Base-by-base conservation (phyloP, 1,140 invertebrate species). In the Sminthurinus signatus region DNA sequence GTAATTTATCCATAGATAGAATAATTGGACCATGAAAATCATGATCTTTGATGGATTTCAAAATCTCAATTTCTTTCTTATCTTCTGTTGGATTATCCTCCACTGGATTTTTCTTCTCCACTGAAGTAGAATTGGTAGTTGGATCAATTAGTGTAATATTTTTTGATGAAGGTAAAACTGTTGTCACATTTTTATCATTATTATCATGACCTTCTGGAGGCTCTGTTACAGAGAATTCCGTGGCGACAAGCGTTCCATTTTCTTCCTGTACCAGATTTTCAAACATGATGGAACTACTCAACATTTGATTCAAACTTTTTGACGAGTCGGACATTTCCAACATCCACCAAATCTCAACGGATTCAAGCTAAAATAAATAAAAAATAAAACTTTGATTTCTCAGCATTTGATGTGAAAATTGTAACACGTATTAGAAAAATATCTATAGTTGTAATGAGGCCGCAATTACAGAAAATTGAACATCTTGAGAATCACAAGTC, bases 321-420 rank as follows among this genome's bases (percentile, higher is more conserved):
- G 3, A 5, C 5, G 15, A 17, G 44, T 46, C 21, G 15, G 44
- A n/a, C 44, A 46, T 17, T 17, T 46, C 44, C 44, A 46, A n/a
- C 25, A 31, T 28, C 51, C 51, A 54, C 51, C 51, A 54, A 10
- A 54, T 54, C 15, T 54, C 29, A 17, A 46, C 44, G 4, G 44
- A n/a, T 21, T 46, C 19, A 5, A 46, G 4, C 44, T 46, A 46
- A 5, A 46, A 39, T 39, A 10, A 39, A 10, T 39, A 10, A 17
- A 10, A 39, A 39, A 39, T 10, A 39, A 10, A 17, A 8, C 17
- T 39, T 8, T 39, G 36, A 39, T 39, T 17, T 10, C 17, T 39
- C 17, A 39, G 36, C 36, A 8, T 39, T 39, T 10, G 36, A 39
- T 8, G 8, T 39, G 8, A 39, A 39, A 39, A 8, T 39, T 39